Evolutionary conservation across 2,888 invertebrate species (phyloP).

Genomic region (Thumatha senex): DNA sequence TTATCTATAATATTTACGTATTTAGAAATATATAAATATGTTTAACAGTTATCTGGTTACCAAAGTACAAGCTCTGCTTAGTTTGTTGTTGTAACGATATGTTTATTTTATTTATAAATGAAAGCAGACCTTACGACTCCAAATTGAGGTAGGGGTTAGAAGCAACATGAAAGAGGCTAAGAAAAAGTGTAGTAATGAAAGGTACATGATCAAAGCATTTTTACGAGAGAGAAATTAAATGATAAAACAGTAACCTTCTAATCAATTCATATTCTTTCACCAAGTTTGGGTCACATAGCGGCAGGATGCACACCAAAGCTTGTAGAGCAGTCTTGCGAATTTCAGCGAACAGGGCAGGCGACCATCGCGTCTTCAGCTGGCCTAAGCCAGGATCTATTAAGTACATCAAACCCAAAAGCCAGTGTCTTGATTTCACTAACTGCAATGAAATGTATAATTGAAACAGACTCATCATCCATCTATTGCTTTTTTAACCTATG

Average conservation of each 20-base stretch:
- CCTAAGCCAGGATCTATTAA: conserved; percentile 64
- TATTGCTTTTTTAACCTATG: neutral
- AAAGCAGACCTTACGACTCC: no score
- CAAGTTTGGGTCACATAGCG: conserved; percentile 36
- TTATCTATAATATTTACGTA: no score
- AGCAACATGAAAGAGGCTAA: no score
- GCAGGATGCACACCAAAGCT: conserved; percentile 57
- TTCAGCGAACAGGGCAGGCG: conserved; percentile 58
- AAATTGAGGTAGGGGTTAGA: no score
- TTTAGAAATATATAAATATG: no score
- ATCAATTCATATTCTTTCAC: conserved; percentile 55
- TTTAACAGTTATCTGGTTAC: no score
- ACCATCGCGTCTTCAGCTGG: conserved; percentile 55
- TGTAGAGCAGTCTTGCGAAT: conserved; percentile 60
- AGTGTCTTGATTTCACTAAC: conserved; percentile 57
- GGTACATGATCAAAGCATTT: no score
- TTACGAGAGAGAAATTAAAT: neutral
- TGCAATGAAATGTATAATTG: conserved; percentile 24
- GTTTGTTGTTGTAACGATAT: no score
- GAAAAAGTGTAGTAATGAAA: no score
- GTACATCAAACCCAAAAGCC: conserved; percentile 68
- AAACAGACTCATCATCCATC: neutral
- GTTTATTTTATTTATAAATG: no score
- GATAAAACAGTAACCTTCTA: conserved; percentile 48
- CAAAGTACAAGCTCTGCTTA: no score